These are phyloP conservation scores for Manis crassicaudata DNA, from an alignment of 2,797 vertebrate species.

Conservation along the genomic window DNA sequence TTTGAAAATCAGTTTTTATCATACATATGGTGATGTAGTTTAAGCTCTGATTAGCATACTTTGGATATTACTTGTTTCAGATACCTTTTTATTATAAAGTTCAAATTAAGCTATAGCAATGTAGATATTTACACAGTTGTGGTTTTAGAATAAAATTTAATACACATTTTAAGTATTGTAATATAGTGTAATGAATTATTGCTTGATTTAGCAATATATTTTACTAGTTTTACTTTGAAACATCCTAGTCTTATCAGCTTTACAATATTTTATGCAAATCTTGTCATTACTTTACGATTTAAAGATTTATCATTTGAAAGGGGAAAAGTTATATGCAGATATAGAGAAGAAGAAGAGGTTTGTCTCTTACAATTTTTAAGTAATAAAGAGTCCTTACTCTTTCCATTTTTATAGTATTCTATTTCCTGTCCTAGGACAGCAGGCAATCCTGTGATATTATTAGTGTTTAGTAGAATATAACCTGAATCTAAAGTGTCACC, in stretches of 20 bases:
- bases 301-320: constrained; percentile 11
- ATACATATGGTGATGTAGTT: neutral
- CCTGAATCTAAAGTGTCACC: constrained; percentile 30
- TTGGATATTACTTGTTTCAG: constrained; percentile 39
- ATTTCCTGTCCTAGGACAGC: constrained; percentile 1
- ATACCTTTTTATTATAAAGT: constrained; percentile 16
- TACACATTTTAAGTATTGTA: constrained; percentile 8
- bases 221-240: constrained; percentile 51
- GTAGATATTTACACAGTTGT: constrained; percentile 8
- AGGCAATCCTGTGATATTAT: neutral
- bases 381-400: constrained; percentile 21
- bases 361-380: constrained; percentile 16
- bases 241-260: neutral
- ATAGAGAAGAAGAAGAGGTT: neutral
- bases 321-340: neutral
- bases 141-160: constrained; percentile 26
- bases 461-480: neutral
- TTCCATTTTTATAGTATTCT: neutral
- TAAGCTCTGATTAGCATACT: constrained; percentile 43
- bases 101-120: constrained; percentile 30
- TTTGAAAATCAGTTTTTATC: constrained; percentile 43
- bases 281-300: neutral
- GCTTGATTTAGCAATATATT: neutral
- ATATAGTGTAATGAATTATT: neutral
- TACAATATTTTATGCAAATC: constrained; percentile 19